Evolutionary conservation across 2,888 invertebrate genomes (phyloP), one percentile per base, ranked within the genome.

Genomic region (Terebella lapidaria): DNA sequence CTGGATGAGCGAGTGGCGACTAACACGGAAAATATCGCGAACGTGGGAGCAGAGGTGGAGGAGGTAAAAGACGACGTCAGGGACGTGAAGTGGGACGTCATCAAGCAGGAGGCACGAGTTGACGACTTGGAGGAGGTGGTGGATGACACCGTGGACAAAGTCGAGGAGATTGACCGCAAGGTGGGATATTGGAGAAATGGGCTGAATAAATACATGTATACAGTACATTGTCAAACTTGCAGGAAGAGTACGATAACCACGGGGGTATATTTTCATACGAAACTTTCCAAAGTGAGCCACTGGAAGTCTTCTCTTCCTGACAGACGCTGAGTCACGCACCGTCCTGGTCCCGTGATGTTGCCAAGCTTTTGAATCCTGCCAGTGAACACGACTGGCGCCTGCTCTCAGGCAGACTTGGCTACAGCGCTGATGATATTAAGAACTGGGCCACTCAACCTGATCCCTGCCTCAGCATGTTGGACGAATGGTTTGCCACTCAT

Each of bases 281-380:
- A n/a, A n/a, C n/a, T n/a, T n/a, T n/a, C n/a, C n/a, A n/a, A n/a
- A n/a, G n/a, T n/a, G n/a, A n/a, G n/a, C n/a, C n/a, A n/a, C n/a
- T n/a, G n/a, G n/a, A n/a, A n/a, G n/a, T n/a, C n/a, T n/a, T n/a
- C n/a, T n/a, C n/a, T n/a, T n/a, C 10, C 18, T 35, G 24, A 47
- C 63, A 78, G 77, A 78, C 77, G 24, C 62, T 78, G 60, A 72
- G 71, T 47, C 73, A 76, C 68, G 77, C 77, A 10, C 78, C 78
- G 3, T 70, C 65, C 54, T 78, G 77, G 77, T 72, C 76, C 2
- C 65, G 72, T 56, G 74, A 77, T 53, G 69, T 78, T 2, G 70
- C 76, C 49, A 71, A 69, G 59, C 68, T 78, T 45, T 62, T 78
- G 64, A 77, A 78, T 59, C 70, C 71, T 2, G 56, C 64, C 24